Base-by-base conservation (phyloP, 2,888 invertebrate genomes). In the Dolichopus griseipennis region DNA sequence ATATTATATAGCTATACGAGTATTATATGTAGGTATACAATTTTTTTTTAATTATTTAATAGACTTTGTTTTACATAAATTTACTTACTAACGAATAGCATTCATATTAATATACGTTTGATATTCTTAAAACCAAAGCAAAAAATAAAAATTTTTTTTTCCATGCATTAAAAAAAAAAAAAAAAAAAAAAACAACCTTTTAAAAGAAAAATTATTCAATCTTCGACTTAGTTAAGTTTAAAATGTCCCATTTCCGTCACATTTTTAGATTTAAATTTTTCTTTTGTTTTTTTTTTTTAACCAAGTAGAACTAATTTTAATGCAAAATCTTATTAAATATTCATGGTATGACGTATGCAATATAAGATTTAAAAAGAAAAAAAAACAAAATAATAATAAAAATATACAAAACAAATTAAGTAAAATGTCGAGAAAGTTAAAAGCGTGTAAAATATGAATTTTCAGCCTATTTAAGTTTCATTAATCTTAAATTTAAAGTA, bases 171-270 rank as follows among this genome's bases (percentile, higher is more conserved):
- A 2, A 10, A 37, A 37, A 37, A 27, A 27, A 27, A 27, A 27
- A 27, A 2, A 27, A 27, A 27, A 27, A 27, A 27, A 27, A 27
- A 27, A 27, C 2, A 27, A 27, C 2, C 2, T 5, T 27, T 4
- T 27, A 27, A 27, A 27, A 27, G 27, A 27, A 37, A 37, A 10
- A 37, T 52, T 52, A 52, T 52, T 52, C 52, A 52, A 52, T 52
- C 18, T 52, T 52, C 52, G 18, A 6, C 18, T 52, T 52, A 52
- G 52, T 18, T 52, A 52, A 15, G n/a, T 52, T 52, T 52, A 52
- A 52, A 52, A 18, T 52, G 52, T 52, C n/a, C 52, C 52, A 52
- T 52, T 52, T 52, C 52, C 52, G 52, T 52, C 52, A 52, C 52
- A 52, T 37, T 37, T 37, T 12, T 37, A 4, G 5, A 27, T 4